phyloP scores from a whole-genome alignment of 2,113 vertebrate genomes.

The Thymallus thymallus region DNA sequence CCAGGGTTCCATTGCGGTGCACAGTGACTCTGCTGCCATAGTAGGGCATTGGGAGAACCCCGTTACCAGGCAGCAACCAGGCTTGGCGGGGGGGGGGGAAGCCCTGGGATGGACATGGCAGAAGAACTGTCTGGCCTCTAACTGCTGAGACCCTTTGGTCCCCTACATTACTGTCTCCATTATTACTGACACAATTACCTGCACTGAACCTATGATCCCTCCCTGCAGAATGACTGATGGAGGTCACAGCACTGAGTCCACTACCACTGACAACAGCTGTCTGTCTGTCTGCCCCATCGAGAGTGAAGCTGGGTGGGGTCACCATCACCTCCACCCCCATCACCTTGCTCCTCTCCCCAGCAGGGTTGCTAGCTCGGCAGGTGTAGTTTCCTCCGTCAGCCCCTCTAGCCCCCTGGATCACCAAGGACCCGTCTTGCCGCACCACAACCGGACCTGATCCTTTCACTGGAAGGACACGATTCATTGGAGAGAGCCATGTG shows the following conservation, averaged over 20 bases:
- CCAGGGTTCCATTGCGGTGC: slow-evolving; percentile 86
- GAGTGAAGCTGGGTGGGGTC: slow-evolving; percentile 46
- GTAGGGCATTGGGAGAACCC: slow-evolving; percentile 86
- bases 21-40: slow-evolving; percentile 84
- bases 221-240: slow-evolving; percentile 22
- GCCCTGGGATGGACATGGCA: slow-evolving; percentile 83
- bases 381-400: slow-evolving; percentile 90
- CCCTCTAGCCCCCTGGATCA: slow-evolving; percentile 80
- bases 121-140: slow-evolving; percentile 76
- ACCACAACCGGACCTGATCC: slow-evolving; percentile 70
- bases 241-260: slow-evolving; percentile 16
- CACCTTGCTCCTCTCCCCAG: slow-evolving; percentile 75
- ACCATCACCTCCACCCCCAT: slow-evolving; percentile 76
- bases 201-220: slow-evolving; percentile 31
- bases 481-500: slow-evolving; percentile 83
- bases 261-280: slow-evolving; percentile 7
- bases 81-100: slow-evolving; percentile 75
- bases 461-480: slow-evolving; percentile 68
- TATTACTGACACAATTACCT: slow-evolving; percentile 40
- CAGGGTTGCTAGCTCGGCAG: slow-evolving; percentile 77
- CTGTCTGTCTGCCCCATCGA: slow-evolving; percentile 14
- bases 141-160: slow-evolving; percentile 40
- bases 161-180: slow-evolving; percentile 26
- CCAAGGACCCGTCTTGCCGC: slow-evolving; percentile 77
- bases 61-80: slow-evolving; percentile 89